phyloP scores from a whole-genome alignment of 2,888 invertebrate species.

The Neoaliturus tenellus region DNA sequence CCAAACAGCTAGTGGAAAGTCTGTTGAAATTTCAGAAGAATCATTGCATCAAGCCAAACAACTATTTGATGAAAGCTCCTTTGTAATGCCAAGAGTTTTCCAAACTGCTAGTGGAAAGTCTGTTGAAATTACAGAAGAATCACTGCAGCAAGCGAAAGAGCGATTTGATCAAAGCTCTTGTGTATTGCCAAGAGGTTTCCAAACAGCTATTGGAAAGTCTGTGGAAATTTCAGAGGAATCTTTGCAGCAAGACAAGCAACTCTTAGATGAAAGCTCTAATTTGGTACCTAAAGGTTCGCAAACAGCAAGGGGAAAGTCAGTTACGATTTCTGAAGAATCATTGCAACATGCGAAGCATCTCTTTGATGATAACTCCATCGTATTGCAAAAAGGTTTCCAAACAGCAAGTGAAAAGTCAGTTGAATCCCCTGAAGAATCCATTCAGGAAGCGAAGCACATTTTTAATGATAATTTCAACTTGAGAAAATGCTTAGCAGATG shows the following conservation, averaged over 20 bases:
- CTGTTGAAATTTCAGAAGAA: conserved; percentile 36
- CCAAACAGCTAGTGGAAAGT: conserved; percentile 49
- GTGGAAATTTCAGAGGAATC: conserved; percentile 22
- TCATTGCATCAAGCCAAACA: neutral
- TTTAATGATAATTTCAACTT: conserved; percentile 51
- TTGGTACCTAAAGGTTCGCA: conserved; percentile 63
- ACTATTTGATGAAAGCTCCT: neutral
- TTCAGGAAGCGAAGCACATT: conserved; percentile 60
- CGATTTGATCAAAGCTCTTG: neutral
- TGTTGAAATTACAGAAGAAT: conserved; percentile 23
- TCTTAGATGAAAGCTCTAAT: neutral
- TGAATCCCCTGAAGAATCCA: conserved; percentile 62
- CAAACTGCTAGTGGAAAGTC: conserved; percentile 40
- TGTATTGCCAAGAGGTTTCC: neutral
- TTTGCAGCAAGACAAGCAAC: neutral
- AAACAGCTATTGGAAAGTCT: conserved; percentile 13
- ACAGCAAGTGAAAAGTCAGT: conserved; percentile 55
- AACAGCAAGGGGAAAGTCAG: conserved; percentile 66
- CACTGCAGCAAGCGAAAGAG: neutral
- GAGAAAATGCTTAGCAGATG: neutral
- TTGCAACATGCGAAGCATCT: conserved; percentile 5
- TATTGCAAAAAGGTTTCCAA: neutral
- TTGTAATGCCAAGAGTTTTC: too few species aligned
- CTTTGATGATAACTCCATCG: neutral
- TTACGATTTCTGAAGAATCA: conserved; percentile 57